A percentile compares a stretch with the other conserved stretches of the same genome.
phyloP scores from a whole-genome alignment of 2,797 vertebrate species.

The Apogon talboti region DNA sequence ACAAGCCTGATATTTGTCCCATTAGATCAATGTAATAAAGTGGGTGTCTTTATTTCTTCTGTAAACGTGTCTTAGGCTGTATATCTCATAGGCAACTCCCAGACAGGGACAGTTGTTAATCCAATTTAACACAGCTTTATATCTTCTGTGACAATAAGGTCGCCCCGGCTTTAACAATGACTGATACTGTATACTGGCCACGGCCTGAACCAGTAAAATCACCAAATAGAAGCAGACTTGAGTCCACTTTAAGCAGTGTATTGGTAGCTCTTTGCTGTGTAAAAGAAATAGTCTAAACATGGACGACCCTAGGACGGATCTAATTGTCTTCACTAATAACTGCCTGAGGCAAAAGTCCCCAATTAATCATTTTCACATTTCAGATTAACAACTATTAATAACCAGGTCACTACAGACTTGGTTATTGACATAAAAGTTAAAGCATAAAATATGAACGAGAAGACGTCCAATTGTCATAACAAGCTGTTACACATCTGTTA shows the following conservation, averaged over 20 bases:
- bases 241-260: conserved; percentile 31
- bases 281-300: conserved; percentile 73
- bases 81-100: conserved; percentile 58
- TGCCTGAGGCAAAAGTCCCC: conserved; percentile 86
- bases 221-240: conserved; percentile 22
- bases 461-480: conserved; percentile 21
- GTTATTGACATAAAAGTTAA: conserved; percentile 54
- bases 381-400: conserved; percentile 73
- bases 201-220: conserved; percentile 50
- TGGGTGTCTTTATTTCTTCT: conserved; percentile 14
- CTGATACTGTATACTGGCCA: conserved; percentile 25
- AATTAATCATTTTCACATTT: conserved; percentile 84
- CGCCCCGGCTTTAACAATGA: conserved; percentile 60
- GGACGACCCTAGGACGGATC: conserved; percentile 81
- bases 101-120: conserved; percentile 62
- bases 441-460: conserved; percentile 43
- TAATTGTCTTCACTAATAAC: conserved; percentile 84
- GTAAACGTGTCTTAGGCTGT: conserved; percentile 10
- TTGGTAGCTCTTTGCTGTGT: conserved; percentile 37
- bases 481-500: conserved; percentile 47
- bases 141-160: conserved; percentile 72
- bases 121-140: conserved; percentile 74
- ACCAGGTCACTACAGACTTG: conserved; percentile 76
- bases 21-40: conserved; percentile 40
- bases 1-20: conserved; percentile 42